Evolutionary conservation across 1,140 invertebrate genomes (phyloP).

Genomic region (Apolygus lucorum): DNA sequence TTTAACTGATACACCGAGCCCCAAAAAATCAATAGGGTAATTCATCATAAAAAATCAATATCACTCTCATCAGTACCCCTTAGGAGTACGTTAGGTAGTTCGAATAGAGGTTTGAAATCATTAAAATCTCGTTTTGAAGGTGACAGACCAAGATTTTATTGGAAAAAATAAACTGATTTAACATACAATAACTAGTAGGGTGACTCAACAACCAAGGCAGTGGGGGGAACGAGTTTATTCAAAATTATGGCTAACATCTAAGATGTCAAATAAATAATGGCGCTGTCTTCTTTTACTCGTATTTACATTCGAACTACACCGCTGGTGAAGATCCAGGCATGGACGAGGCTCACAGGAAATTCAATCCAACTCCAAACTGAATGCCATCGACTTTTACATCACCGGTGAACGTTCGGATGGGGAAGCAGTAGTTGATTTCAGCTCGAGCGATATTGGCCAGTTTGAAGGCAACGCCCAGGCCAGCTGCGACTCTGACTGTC

Average conservation of each 20-base stretch:
- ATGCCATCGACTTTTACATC: constrained; percentile 51
- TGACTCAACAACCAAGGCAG: too few species aligned
- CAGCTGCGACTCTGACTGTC: constrained; percentile 49
- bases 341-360: constrained; percentile 50
- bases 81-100: too few species aligned
- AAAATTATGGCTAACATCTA: neutral
- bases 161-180: too few species aligned
- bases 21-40: too few species aligned
- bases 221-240: neutral
- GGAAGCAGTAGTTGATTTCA: constrained; percentile 78
- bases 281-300: neutral
- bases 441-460: constrained; percentile 67
- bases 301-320: neutral
- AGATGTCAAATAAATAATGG: neutral
- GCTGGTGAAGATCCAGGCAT: neutral
- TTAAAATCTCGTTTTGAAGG: too few species aligned
- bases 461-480: constrained; percentile 65
- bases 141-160: too few species aligned
- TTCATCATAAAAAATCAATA: too few species aligned
- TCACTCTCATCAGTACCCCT: too few species aligned
- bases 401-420: constrained; percentile 44
- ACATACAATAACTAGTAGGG: too few species aligned
- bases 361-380: constrained; percentile 61
- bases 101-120: too few species aligned
- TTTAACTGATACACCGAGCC: too few species aligned